Conservation (phyloP, 2,888 invertebrate species). For the Mayetiola destructor region DNA sequence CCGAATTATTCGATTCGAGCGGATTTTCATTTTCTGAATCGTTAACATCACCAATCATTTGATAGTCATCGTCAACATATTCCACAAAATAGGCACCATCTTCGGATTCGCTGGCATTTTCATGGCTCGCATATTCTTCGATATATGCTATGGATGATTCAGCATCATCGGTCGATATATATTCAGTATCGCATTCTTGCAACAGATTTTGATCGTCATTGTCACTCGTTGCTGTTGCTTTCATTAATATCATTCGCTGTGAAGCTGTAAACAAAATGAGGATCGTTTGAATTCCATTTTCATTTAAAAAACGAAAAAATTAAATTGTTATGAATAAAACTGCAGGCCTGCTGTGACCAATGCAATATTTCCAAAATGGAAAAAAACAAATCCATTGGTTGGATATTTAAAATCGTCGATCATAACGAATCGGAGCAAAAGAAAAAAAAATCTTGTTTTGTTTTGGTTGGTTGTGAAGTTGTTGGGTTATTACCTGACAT, state of each 20-base stretch:
- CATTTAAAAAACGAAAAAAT: not conserved
- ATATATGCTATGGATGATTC: not conserved
- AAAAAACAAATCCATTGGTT: too few relatives aligned
- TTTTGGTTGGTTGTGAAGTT: not conserved
- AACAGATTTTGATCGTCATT: not conserved
- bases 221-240: too few relatives aligned
- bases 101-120: not conserved
- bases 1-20: too few relatives aligned
- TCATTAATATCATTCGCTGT: too few relatives aligned
- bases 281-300: not conserved
- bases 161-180: not conserved
- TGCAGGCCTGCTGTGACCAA: too few relatives aligned
- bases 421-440: not conserved
- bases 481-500: slow-evolving; percentile 8
- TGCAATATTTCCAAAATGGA: too few relatives aligned
- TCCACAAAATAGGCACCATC: not conserved
- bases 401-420: too few relatives aligned
- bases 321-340: too few relatives aligned
- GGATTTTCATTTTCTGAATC: not conserved
- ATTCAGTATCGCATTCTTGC: not conserved
- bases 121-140: not conserved
- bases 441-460: not conserved
- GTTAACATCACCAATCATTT: not conserved
- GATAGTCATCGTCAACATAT: not conserved
- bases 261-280: too few relatives aligned